Conservation (phyloP, 2,888 invertebrate species). For the Aromia moschata region DNA sequence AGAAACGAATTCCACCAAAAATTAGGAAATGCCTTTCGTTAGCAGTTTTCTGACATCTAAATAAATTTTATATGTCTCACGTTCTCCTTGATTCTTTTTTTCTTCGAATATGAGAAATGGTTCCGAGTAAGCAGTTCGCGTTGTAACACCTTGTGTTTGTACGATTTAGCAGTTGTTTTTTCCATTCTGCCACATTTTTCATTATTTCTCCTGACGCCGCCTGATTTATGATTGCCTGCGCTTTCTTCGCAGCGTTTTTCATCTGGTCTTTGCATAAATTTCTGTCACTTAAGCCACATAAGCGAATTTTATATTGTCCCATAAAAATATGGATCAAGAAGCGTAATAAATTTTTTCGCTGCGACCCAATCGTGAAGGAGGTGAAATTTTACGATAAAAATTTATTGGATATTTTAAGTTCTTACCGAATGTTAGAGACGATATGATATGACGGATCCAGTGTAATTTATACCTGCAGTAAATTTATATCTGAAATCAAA, state of each 20-base stretch:
- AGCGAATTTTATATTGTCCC: conserved; percentile 48
- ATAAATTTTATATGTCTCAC: too few species aligned
- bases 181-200: conserved; percentile 50
- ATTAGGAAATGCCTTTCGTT: too few species aligned
- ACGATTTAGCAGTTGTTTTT: conserved; percentile 41
- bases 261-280: conserved; percentile 49
- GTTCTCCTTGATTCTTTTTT: too few species aligned
- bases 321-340: conserved; percentile 46
- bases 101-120: conserved; percentile 15
- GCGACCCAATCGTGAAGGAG: conserved; percentile 39
- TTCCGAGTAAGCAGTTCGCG: conserved; percentile 5
- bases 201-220: conserved; percentile 47
- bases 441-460: not conserved
- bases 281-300: conserved; percentile 49
- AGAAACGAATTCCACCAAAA: too few species aligned
- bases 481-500: too few species aligned
- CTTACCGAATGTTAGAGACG: not conserved
- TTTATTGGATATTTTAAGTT: conserved; percentile 36
- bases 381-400: conserved; percentile 36
- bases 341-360: conserved; percentile 43
- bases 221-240: conserved; percentile 51
- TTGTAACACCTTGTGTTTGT: conserved; percentile 39
- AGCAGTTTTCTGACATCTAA: too few species aligned
- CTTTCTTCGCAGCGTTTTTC: conserved; percentile 44
- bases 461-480: too few species aligned